Base-by-base conservation (phyloP, 1,140 invertebrate species). In the Muscidifurax raptorellus region DNA sequence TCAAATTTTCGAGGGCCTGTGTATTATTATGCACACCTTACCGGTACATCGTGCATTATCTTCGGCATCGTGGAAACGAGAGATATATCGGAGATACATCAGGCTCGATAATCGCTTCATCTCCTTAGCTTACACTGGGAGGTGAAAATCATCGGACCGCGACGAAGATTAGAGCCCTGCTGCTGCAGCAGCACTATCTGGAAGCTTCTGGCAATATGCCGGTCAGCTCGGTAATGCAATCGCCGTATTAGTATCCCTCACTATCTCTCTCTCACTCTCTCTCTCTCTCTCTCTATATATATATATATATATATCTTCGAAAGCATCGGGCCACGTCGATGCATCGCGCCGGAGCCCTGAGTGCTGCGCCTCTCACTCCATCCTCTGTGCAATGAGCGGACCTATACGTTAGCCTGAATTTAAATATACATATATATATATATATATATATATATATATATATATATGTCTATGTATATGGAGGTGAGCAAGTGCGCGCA, bases 191-290 rank as follows among this genome's bases (percentile, higher is more conserved):
- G 52, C 52, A 59, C 18, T 59, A 59, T 59, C 22, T 59, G 18
- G 52, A 59, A 59, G 52, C 52, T 59, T 59, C 52, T 59, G 52
- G 52, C 52, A 59, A 59, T 59, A 59, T 59, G 52, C 52, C 52
- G 52, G 52, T 59, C 52, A 59, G 52, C 22, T 22, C 22, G 52
- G 52, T 59, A 59, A 59, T 59, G 52, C 18, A 59, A 59, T 59
- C 52, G 52, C 52, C 44, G 44, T 13, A 2, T 2, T 6, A 59
- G 52, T 59, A 59, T 59, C 22, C 52, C 52, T 22, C 52, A 22
- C 52, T 59, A 18, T n/a, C n/a, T n/a, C n/a, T n/a, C n/a, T n/a
- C n/a, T n/a, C n/a, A n/a, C n/a, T n/a, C n/a, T n/a, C n/a, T n/a
- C n/a, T n/a, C n/a, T n/a, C n/a, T n/a, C n/a, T n/a, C n/a, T n/a